phyloP scores from a whole-genome alignment of 2,888 invertebrate species.

The Melikaiella ostensackeni region DNA sequence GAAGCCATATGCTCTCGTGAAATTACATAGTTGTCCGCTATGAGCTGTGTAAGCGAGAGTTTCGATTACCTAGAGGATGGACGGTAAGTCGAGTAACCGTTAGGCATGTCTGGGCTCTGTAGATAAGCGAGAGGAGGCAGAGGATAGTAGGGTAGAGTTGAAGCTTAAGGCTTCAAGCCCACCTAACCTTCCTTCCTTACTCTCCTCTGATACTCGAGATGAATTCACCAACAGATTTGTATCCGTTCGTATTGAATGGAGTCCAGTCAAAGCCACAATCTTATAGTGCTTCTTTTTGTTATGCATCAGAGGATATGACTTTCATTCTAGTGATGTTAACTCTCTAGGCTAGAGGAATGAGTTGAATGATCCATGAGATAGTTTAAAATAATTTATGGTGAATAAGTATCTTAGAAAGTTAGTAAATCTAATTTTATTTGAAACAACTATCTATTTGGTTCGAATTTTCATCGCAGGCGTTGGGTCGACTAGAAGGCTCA shows the following conservation, averaged over 20 bases:
- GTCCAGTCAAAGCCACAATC: background rate
- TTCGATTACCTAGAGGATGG: slow-evolving; percentile 47
- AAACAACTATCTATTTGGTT: no score
- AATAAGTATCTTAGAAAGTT: no score
- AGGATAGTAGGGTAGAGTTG: slow-evolving; percentile 44
- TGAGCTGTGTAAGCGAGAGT: slow-evolving; percentile 45
- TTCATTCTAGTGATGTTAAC: background rate
- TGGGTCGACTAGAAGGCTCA: no score
- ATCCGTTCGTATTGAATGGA: slow-evolving; percentile 22
- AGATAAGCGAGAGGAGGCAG: slow-evolving; percentile 47
- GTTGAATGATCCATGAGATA: background rate
- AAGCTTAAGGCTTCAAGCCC: slow-evolving; percentile 43
- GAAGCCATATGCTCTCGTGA: slow-evolving; percentile 50
- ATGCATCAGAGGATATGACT: background rate
- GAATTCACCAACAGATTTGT: slow-evolving; percentile 21
- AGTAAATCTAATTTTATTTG: no score
- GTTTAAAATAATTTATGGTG: background rate
- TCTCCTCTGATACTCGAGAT: slow-evolving; percentile 17
- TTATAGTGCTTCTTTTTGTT: background rate
- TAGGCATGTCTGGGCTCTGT: slow-evolving; percentile 43
- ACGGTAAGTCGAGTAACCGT: slow-evolving; percentile 49
- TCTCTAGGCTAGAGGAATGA: background rate
- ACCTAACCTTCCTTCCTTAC: slow-evolving; percentile 4
- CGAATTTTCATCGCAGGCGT: no score
- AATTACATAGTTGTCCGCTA: slow-evolving; percentile 46